Evolutionary conservation across 2,888 invertebrate genomes (phyloP), one percentile per base, ranked within the genome.

Genomic region (Noctua fimbriata): DNA sequence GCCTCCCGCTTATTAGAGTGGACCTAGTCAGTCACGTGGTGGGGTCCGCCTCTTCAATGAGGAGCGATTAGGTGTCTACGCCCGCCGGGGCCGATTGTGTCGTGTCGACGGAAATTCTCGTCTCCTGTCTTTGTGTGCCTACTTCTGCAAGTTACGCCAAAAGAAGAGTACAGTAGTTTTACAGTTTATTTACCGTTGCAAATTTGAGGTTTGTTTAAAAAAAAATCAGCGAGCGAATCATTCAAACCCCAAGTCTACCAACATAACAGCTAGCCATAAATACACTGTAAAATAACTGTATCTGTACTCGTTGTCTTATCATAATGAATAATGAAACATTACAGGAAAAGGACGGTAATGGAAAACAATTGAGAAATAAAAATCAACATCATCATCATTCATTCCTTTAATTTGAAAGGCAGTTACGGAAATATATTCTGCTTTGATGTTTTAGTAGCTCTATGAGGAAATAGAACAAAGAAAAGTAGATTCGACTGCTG

Each of bases 1-100:
- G 58, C 32, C 36, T 63, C 55, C 66, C 41, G 73, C 52, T 87
- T 63, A 76, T 76, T 78, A 58, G 60, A 73, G 36, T 41, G n/a
- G 67, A 52, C 36, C 55, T 24, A 24, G 41, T 75, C 72, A 24
- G 41, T 79, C 74, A 84, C 81, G 81, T 76, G 80, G 47, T n/a
- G 6, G 63, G 67, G 49, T n/a, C 63, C 66, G 55, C 28, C 69
- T 36, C 28, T 52, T 79, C 70, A 84, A 80, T 65, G 28, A 28
- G 44, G 32, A 71, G 16, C 66, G 36, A 71, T 81, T 79, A 44
- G 28, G 24, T 16, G 58, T 69, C 24, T 28, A 24, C 28, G 58
- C 2, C 36, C 52, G 80, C 16, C 58, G 47, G 21, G 2, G 41
- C 12, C 55, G 18, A 55, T 55, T 49, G 47, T 82, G 28, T 75